phyloP scores from a whole-genome alignment of 2,113 vertebrate species.

The Dicrurus megarhynchus region DNA sequence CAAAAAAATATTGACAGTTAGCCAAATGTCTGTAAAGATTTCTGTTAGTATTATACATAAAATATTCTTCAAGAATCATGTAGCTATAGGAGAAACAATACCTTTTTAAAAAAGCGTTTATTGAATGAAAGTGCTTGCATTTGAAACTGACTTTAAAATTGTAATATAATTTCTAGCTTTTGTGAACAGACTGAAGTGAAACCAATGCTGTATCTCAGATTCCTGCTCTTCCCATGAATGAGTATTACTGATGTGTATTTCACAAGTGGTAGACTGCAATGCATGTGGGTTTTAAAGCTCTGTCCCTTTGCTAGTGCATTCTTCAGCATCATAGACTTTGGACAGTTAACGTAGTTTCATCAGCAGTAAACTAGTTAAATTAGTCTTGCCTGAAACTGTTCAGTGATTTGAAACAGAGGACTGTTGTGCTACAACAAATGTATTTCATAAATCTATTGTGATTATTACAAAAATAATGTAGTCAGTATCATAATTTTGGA shows the following conservation, averaged over 20 bases:
- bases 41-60: background rate
- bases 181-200: background rate
- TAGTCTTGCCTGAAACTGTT: background rate
- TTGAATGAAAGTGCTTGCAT: background rate
- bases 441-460: background rate
- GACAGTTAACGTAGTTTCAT: background rate
- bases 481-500: background rate
- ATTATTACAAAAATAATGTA: background rate
- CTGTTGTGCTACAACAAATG: background rate
- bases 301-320: background rate
- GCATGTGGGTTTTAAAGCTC: background rate
- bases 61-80: background rate
- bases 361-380: background rate
- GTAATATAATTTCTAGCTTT: background rate
- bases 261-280: background rate
- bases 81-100: background rate
- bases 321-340: background rate
- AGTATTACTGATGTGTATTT: background rate
- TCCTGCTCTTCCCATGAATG: background rate
- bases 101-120: background rate
- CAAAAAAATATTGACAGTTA: background rate
- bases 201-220: background rate
- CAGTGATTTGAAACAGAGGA: background rate
- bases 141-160: background rate
- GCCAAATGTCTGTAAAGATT: background rate